phyloP scores from a whole-genome alignment of 2,888 invertebrate genomes.

The Hybos culiciformis region DNA sequence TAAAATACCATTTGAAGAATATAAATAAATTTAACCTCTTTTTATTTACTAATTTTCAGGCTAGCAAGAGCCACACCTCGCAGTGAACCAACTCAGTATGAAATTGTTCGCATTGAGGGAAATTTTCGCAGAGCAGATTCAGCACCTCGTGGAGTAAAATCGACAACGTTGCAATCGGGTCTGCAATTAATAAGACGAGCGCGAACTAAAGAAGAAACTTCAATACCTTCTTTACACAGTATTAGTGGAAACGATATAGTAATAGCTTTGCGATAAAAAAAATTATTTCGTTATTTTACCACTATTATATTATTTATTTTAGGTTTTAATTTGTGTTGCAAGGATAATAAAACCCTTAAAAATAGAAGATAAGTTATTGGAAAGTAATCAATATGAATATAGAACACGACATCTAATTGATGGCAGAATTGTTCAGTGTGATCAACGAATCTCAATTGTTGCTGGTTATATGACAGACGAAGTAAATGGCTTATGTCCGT shows the following conservation, averaged over 20 bases:
- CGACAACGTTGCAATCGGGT: conserved; percentile 33
- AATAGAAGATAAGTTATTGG: conserved; percentile 49
- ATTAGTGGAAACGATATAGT: conserved; percentile 49
- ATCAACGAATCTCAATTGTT: conserved; percentile 78
- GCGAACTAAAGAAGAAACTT: conserved; percentile 40
- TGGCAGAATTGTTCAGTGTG: conserved; percentile 78
- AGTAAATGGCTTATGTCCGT: conserved; percentile 75
- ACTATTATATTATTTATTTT: conserved; percentile 9
- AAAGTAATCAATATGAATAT: conserved; percentile 69
- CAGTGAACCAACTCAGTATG: conserved; percentile 57
- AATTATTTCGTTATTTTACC: neutral
- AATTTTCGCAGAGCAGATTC: conserved; percentile 44
- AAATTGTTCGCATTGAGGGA: conserved; percentile 55
- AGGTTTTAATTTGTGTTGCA: conserved; percentile 59
- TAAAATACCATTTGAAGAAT: neutral
- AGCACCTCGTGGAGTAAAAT: conserved; percentile 39
- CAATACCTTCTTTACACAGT: conserved; percentile 37
- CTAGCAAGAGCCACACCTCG: conserved; percentile 55
- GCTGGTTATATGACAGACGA: conserved; percentile 83
- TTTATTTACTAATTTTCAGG: conserved; percentile 19
- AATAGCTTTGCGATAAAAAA: conserved; percentile 15
- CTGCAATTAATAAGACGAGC: conserved; percentile 38
- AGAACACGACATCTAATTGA: conserved; percentile 79
- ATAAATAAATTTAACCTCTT: neutral
- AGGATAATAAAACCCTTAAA: conserved; percentile 56